Evolutionary conservation across 2,888 invertebrate genomes (phyloP), one percentile per base, ranked within the genome.

Genomic region (Malachius bipustulatus): DNA sequence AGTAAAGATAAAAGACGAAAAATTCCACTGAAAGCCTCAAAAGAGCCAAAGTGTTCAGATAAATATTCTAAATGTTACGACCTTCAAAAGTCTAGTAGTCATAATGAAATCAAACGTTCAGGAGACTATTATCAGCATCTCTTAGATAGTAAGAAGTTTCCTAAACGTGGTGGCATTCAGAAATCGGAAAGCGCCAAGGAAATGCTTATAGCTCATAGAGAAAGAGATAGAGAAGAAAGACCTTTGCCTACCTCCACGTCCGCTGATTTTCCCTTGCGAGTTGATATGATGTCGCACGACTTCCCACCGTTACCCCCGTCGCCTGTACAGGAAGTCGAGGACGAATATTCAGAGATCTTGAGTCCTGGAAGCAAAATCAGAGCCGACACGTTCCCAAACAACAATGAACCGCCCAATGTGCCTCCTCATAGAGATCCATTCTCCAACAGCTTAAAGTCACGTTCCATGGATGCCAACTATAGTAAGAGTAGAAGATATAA

Each of bases 391-490:
- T 56, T 73, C 46, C 71, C 72, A 10, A 67, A 67, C 33, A 54
- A 37, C 43, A 54, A 46, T 43, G 71, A 72, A 57, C 77, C 81
- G 32, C 78, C 81, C 13, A 74, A 72, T 38, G 78, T 82, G 46
- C 83, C 82, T 26, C 82, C 81, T 39, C 82, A 82, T 55, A 72
- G 75, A 24, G 72, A 73, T 53, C 58, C 56, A 10, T 6, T 6
- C 6, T 19, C 24, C 24, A 77, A 75, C 54, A 82, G 83, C 43
- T 69, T 87, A 41, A 85, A 84, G 60, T 84, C 85, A 45, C 73
- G 85, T 51, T 85, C 85, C 4, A 85, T 87, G 78, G 85, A 87
- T 56, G 81, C 81, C 2, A 79, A 80, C 44, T 83, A 79, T 54
- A 76, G 72, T 42, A 47, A 56, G 49, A 52, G 51, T 39, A 35